A percentile compares a stretch with the other conserved stretches of the same genome.
phyloP scores from a whole-genome alignment of 2,888 invertebrate species.

The Cenopis cana region DNA sequence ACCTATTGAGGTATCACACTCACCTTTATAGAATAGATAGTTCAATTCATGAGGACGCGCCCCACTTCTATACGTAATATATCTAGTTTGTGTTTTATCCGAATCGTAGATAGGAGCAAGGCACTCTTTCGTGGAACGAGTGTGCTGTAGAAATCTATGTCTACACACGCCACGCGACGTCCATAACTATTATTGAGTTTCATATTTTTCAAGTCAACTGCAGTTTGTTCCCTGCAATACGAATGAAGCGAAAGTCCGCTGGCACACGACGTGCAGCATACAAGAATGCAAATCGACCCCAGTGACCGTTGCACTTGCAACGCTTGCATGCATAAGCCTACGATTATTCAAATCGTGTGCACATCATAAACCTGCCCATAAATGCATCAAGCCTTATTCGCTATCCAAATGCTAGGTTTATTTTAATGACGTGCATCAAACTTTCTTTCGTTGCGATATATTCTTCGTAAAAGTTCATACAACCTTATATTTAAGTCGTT shows the following conservation, averaged over 20 bases:
- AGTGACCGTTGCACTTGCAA: constrained; percentile 76
- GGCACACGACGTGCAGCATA: constrained; percentile 71
- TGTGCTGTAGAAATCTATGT: neutral
- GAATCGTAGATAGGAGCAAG: too few relatives aligned
- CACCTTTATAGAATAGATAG: neutral
- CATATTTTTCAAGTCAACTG: constrained; percentile 73
- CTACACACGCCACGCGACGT: constrained; percentile 11
- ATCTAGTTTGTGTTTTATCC: too few relatives aligned
- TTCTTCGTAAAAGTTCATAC: too few relatives aligned
- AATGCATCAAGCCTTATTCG: constrained; percentile 52
- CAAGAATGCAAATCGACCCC: constrained; percentile 67
- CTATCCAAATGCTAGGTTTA: constrained; percentile 24
- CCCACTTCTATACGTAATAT: too few relatives aligned
- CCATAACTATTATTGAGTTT: constrained; percentile 36
- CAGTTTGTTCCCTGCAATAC: constrained; percentile 71
- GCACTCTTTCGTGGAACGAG: too few relatives aligned
- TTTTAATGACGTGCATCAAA: constrained; percentile 31
- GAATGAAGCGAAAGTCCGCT: constrained; percentile 67
- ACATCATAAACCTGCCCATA: constrained; percentile 64
- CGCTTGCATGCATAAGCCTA: constrained; percentile 79
- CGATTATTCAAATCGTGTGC: constrained; percentile 72
- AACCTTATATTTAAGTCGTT: constrained; percentile 15
- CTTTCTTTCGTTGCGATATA: constrained; percentile 48
- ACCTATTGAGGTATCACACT: neutral
- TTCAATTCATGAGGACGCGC: neutral